Conservation (phyloP, 1,140 invertebrate species). For the Caenorhabditis inopinata region DNA sequence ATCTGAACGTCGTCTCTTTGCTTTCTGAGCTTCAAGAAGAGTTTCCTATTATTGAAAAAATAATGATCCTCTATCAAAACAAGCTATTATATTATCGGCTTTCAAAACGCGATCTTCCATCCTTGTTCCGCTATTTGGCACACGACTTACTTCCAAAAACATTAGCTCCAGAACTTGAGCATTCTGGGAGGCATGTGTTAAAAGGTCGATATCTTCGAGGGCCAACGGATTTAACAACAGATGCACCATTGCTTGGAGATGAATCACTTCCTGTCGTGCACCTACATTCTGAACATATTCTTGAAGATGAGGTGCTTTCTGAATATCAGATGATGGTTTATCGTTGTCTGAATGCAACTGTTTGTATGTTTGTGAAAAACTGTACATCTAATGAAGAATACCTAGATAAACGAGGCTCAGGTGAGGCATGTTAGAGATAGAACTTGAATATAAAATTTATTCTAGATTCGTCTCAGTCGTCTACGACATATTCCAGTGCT, state of each 20-base stretch:
- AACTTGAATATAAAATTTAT: not conserved
- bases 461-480: not conserved
- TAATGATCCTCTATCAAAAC: conserved; percentile 49
- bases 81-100: conserved; percentile 48
- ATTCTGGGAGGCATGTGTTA: not conserved
- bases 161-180: conserved; percentile 10
- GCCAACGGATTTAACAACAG: conserved; percentile 41
- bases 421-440: not conserved
- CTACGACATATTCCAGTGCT: not conserved
- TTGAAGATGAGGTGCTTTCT: conserved; percentile 34
- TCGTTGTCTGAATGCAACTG: conserved; percentile 49
- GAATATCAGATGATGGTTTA: conserved; percentile 45
- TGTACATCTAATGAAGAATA: not conserved
- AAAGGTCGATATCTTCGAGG: conserved; percentile 46
- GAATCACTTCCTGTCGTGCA: conserved; percentile 43
- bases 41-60: conserved; percentile 49
- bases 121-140: conserved; percentile 46
- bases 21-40: conserved; percentile 45
- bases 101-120: conserved; percentile 38
- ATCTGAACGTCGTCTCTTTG: conserved; percentile 43
- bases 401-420: conserved; percentile 41
- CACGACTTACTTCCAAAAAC: conserved; percentile 49
- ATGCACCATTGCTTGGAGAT: conserved; percentile 40
- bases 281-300: conserved; percentile 17
- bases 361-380: conserved; percentile 51